These are phyloP conservation scores for Macrosoma leucophasiata DNA, from an alignment of 2,888 invertebrate genomes.

Conservation along the genomic window DNA sequence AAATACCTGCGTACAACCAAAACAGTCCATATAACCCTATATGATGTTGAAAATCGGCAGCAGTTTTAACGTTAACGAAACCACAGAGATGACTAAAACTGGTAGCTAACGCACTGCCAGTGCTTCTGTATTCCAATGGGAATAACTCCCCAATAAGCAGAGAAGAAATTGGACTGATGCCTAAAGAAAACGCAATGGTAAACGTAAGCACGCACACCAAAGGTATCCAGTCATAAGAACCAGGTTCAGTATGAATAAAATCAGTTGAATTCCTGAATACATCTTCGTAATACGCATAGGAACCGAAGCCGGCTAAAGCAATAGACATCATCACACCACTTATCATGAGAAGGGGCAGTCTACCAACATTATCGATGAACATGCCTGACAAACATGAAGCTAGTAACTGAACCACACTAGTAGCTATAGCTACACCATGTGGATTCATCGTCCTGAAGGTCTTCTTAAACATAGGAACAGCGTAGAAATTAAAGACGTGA, in stretches of 20 bases:
- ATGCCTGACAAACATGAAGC: slow-evolving; percentile 88
- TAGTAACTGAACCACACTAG: slow-evolving; percentile 87
- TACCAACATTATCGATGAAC: slow-evolving; percentile 89
- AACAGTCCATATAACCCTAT: slow-evolving; percentile 88
- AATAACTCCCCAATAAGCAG: slow-evolving; percentile 83
- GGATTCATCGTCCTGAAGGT: slow-evolving; percentile 88
- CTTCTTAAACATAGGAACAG: slow-evolving; percentile 89
- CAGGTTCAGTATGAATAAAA: slow-evolving; percentile 49
- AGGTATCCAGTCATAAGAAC: slow-evolving; percentile 88
- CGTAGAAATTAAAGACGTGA: slow-evolving; percentile 88
- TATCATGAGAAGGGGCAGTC: slow-evolving; percentile 87
- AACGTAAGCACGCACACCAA: slow-evolving; percentile 87
- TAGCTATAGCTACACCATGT: slow-evolving; percentile 87
- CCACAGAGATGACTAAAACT: slow-evolving; percentile 91
- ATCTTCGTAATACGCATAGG: slow-evolving; percentile 87
- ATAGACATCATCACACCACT: slow-evolving; percentile 90
- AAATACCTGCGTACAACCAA: slow-evolving; percentile 89
- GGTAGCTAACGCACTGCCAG: slow-evolving; percentile 82
- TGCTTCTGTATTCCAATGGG: slow-evolving; percentile 81
- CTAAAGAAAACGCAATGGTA: slow-evolving; percentile 88
- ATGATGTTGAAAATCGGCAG: slow-evolving; percentile 83
- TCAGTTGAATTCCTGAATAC: slow-evolving; percentile 61
- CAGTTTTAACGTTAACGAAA: slow-evolving; percentile 88
- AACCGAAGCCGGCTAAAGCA: slow-evolving; percentile 88
- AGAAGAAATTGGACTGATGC: slow-evolving; percentile 85